Evolutionary conservation across 2,797 vertebrate species (phyloP), one percentile per base, ranked within the genome.

Genomic region (Mormyrops boulengeri): DNA sequence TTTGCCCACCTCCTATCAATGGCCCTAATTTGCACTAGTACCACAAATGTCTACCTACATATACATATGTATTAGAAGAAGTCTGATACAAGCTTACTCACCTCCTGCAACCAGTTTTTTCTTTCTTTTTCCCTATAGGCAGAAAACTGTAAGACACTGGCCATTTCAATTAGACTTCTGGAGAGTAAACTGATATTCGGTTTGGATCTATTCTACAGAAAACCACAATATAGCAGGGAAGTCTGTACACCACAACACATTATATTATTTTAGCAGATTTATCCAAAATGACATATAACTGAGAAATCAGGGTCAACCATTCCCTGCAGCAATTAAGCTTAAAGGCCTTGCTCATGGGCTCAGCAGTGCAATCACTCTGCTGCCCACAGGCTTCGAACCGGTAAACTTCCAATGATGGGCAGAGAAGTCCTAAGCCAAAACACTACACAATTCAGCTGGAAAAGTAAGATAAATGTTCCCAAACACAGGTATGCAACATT

Each of bases 401-500:
- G 12, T 4, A 69, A 69, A 34, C 30, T 5, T 34, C 4, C 66
- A 69, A 69, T 14, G 26, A 34, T 34, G 1, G 12, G 30, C 66
- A 38, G 30, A 69, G 3, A 69, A 69, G 22, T 66, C 66, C 30
- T 69, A 69, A 69, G 0, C 60, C 11, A 69, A 34, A 34, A 14
- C 66, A 34, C 22, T 34, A 30, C 66, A 34, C 30, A 38, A 69
- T 69, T 34, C 9, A 49, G 49, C 41, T 22, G n/a, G 49, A 49
- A 85, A 85, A 85, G 82, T 49, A 11, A 85, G 22, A 44, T 2
- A 85, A 4, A 85, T 30, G 8, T 26, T n/a, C 80, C 34, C 80
- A 84, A 49, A 47, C 8, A 22, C 8, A 85, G 89, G 90, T 73
- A 44, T 50, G 84, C 0, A 14, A 88, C 90, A 91, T 94, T 94